Base-by-base conservation (phyloP, 1,140 invertebrate genomes). In the Glossosoma conforme region DNA sequence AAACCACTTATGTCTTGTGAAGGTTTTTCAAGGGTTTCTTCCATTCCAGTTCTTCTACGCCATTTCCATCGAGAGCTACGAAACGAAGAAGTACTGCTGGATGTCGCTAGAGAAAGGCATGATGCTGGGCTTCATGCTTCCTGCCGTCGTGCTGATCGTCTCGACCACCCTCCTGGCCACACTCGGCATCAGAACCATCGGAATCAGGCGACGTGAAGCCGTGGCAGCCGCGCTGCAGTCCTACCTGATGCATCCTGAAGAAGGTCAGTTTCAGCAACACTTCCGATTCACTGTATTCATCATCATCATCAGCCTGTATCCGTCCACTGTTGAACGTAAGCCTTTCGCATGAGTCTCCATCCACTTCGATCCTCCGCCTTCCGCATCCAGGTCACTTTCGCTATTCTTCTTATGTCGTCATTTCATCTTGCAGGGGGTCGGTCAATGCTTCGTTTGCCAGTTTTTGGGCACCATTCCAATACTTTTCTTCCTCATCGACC, bases 41-140 rank as follows among this genome's bases (percentile, higher is more conserved):
- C 43, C 32, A 36, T 75, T 76, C 44, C 62, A 84, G 78, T 70
- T 81, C 41, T 81, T 79, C 47, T 83, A 79, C 56, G 69, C 76
- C 2, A 61, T 78, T 8, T 79, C 81, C 24, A 77, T 81, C 51
- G 67, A 78, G 51, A 83, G 82, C 38, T 85, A 84, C 60, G 83
- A 86, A 67, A 82, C 78, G 2, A 77, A 77, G 49, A 74, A 77
- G 54, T 86, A 83, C 59, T 86, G 84, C 62, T 86, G 83, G 79
- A 81, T 86, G 72, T 85, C 82, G 0, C 77, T 85, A 18, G 79
- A 83, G 62, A 79, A 81, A 61, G 83, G 83, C 3, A 85, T 85
- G 81, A 72, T 85, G 3, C 67, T 84, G 54, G 83, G 84, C 15
- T 86, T 84, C 56, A 83, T 86, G 75, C 67, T 82, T 13, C 84